These are phyloP conservation scores for Sitophilus oryzae DNA, from an alignment of 1,140 invertebrate species.

Conservation along the genomic window DNA sequence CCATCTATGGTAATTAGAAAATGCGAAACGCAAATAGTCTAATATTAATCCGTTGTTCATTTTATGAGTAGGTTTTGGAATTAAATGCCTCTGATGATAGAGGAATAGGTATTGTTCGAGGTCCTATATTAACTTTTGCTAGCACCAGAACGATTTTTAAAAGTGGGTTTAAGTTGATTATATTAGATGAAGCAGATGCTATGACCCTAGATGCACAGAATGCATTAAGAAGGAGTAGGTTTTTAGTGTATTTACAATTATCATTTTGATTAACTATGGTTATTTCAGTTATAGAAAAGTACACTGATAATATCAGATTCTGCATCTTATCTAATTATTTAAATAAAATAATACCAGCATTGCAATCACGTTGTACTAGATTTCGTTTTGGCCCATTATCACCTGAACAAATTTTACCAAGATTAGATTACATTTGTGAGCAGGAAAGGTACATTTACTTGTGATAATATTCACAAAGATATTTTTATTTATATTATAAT, in stretches of 20 bases:
- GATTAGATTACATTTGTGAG: constrained; percentile 79
- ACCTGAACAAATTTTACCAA: constrained; percentile 80
- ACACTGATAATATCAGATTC: constrained; percentile 96
- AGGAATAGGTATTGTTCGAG: constrained; percentile 94
- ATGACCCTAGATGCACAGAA: constrained; percentile 99
- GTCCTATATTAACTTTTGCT: constrained; percentile 96
- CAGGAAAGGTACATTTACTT: constrained; percentile 65
- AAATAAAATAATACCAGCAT: constrained; percentile 95
- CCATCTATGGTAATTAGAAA: constrained; percentile 33
- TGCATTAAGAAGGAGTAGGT: constrained; percentile 88
- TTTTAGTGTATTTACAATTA: constrained; percentile 4
- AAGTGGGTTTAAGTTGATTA: constrained; percentile 91
- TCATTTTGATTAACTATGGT: background rate
- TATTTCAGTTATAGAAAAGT: constrained; percentile 90
- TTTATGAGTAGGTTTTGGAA: constrained; percentile 65
- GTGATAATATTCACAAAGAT: background rate
- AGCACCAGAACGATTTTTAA: constrained; percentile 91
- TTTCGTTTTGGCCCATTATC: constrained; percentile 93
- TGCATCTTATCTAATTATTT: constrained; percentile 99
- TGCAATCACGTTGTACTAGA: constrained; percentile 95
- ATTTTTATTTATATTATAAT: constrained; percentile 19
- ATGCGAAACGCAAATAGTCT: too few species aligned
- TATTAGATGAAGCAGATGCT: constrained; percentile 98
- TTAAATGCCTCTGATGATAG: constrained; percentile 99
- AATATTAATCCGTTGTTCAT: too few species aligned